Conservation (phyloP, 2,888 invertebrate species). For the Caenorhabditis sinica region DNA sequence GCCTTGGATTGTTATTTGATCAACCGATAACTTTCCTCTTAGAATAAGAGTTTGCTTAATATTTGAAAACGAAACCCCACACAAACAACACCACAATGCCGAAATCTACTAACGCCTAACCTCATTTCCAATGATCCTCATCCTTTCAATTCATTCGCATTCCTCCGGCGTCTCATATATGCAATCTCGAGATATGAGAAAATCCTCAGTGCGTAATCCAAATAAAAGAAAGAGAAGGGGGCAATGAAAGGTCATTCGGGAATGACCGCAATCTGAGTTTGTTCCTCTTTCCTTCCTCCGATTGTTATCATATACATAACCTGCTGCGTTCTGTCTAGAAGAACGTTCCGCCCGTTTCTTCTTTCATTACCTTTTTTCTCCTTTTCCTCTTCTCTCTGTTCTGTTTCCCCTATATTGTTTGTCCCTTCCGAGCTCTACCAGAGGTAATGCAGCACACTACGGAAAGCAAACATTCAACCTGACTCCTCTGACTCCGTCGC, state of each 20-base stretch:
- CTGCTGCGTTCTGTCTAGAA: slow-evolving; percentile 39
- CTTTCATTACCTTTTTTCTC: slow-evolving; percentile 4
- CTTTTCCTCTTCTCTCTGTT: not conserved
- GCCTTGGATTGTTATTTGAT: not conserved
- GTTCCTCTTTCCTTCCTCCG: slow-evolving; percentile 27
- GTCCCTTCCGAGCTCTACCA: slow-evolving; percentile 53
- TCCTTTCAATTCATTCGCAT: slow-evolving; percentile 29
- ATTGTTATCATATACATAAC: slow-evolving; percentile 63
- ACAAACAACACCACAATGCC: not conserved
- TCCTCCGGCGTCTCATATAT: slow-evolving; percentile 36
- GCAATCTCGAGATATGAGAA: slow-evolving; percentile 35
- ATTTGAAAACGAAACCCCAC: slow-evolving; percentile 14
- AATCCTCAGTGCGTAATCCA: slow-evolving; percentile 57
- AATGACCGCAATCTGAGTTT: slow-evolving; percentile 64
- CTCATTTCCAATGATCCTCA: slow-evolving; percentile 46
- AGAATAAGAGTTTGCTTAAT: slow-evolving; percentile 22
- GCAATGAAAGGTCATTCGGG: slow-evolving; percentile 57
- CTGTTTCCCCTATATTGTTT: slow-evolving; percentile 44
- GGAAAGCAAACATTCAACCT: slow-evolving; percentile 65
- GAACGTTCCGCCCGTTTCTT: slow-evolving; percentile 39
- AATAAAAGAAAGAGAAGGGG: slow-evolving; percentile 38
- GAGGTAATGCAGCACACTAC: slow-evolving; percentile 56
- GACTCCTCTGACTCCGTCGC: slow-evolving; percentile 57
- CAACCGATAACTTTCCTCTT: not conserved
- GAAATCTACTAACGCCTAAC: slow-evolving; percentile 36